phyloP scores from a whole-genome alignment of 2,888 invertebrate species.

The Dryococelus australis region DNA sequence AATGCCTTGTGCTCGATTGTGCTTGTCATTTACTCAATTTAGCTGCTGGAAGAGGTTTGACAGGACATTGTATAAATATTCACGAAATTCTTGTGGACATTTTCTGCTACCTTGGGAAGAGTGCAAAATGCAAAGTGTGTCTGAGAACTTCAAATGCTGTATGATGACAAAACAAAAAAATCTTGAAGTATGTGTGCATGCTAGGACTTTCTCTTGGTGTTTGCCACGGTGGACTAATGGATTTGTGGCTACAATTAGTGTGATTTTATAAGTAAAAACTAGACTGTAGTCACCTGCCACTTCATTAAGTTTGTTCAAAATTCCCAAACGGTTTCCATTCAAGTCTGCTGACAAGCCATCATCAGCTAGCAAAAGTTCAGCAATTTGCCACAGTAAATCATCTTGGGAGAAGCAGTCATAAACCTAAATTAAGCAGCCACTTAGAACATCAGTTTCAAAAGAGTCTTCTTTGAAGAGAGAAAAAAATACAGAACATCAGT shows the following conservation, averaged over 20 bases:
- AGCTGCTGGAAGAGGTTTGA: not conserved
- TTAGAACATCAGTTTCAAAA: not conserved
- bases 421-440: not conserved
- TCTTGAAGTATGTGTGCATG: not conserved
- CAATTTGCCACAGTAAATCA: not conserved
- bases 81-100: not conserved
- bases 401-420: not conserved
- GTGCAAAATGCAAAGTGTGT: not conserved
- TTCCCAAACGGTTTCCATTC: not conserved
- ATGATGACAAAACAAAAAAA: not conserved
- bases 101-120: not conserved
- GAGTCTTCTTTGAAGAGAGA: not conserved
- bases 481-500: not conserved
- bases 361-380: not conserved
- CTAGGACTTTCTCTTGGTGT: not conserved
- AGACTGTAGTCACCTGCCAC: not conserved
- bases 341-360: not conserved
- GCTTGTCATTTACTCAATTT: not conserved
- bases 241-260: not conserved
- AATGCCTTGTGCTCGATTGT: not conserved
- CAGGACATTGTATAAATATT: not conserved
- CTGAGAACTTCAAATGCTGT: not conserved
- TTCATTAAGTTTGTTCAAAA: conserved; percentile 13
- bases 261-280: not conserved
- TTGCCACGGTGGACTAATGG: not conserved